These are phyloP conservation scores for Clinocottus analis DNA, from an alignment of 2,113 vertebrate species.

Conservation along the genomic window DNA sequence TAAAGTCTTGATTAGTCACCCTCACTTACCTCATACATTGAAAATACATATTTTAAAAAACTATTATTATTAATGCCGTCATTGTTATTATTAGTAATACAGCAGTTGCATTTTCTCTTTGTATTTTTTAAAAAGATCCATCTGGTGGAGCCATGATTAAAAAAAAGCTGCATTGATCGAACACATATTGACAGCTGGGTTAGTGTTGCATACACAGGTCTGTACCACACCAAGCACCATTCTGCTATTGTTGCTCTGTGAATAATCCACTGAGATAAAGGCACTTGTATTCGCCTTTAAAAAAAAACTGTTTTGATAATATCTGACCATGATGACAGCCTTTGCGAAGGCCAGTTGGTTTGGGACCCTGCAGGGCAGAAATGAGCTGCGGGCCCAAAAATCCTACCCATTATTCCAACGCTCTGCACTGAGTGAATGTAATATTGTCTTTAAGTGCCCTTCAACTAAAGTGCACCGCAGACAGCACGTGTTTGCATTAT, in stretches of 20 bases:
- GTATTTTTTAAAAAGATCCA: background rate
- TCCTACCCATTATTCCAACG: background rate
- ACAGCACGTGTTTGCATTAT: background rate
- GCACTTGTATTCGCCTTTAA: background rate
- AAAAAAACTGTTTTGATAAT: background rate
- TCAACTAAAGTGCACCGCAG: slow-evolving; percentile 22
- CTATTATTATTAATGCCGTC: too few relatives aligned
- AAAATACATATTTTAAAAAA: background rate
- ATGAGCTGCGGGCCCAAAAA: background rate
- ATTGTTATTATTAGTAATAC: background rate
- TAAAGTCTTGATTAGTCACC: too few relatives aligned
- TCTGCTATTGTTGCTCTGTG: background rate
- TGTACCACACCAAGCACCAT: too few relatives aligned
- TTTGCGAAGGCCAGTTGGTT: background rate
- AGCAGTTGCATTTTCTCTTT: background rate
- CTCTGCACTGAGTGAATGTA: slow-evolving; percentile 4
- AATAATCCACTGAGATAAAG: background rate
- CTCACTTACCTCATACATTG: too few relatives aligned
- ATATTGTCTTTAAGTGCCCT: background rate
- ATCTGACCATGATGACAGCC: background rate
- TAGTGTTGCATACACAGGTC: background rate
- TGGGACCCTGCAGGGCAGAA: background rate
- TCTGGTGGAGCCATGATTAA: background rate
- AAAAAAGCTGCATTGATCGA: background rate
- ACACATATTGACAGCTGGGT: background rate